Percentiles rank a stretch among this genome's conserved stretches.
Evolutionary conservation across 2,113 vertebrate species (phyloP).

Genomic region (Hipposideros armiger): DNA sequence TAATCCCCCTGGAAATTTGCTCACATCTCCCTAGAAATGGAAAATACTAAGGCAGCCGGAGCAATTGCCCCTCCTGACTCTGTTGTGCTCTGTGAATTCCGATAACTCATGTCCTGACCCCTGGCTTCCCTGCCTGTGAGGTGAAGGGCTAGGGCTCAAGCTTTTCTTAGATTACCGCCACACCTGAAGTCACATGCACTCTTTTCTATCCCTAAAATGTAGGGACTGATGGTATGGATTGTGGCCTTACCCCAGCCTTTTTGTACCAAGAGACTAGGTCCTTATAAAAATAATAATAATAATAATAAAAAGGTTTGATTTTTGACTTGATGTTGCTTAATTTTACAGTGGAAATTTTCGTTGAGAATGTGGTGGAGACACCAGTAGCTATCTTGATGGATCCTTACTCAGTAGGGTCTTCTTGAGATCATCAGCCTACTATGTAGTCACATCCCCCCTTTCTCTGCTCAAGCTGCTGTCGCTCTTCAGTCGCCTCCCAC

Average conservation of each 20-base stretch:
- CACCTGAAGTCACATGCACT: not conserved
- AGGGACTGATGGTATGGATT: not conserved
- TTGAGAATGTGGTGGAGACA: not conserved
- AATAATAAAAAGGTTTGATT: not conserved
- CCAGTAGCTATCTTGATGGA: not conserved
- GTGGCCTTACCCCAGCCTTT: not conserved
- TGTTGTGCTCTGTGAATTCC: not conserved
- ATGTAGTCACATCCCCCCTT: not conserved
- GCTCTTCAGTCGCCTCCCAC: not conserved
- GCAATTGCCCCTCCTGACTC: not conserved
- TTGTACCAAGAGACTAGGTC: not conserved
- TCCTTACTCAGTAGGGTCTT: not conserved
- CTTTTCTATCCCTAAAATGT: not conserved
- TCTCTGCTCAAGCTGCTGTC: not conserved
- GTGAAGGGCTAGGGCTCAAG: not conserved
- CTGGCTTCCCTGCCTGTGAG: not conserved
- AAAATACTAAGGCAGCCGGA: constrained; percentile 12
- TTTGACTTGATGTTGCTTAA: not conserved
- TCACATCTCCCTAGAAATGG: constrained; percentile 18
- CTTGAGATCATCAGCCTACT: not conserved
- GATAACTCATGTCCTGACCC: not conserved
- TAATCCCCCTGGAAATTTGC: constrained; percentile 14
- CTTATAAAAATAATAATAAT: not conserved
- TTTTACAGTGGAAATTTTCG: not conserved
- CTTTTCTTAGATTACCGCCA: not conserved